Percentiles rank a stretch among this genome's conserved stretches.
Conservation (phyloP, 2,113 vertebrate species). For the Melanerpes formicivorus region DNA sequence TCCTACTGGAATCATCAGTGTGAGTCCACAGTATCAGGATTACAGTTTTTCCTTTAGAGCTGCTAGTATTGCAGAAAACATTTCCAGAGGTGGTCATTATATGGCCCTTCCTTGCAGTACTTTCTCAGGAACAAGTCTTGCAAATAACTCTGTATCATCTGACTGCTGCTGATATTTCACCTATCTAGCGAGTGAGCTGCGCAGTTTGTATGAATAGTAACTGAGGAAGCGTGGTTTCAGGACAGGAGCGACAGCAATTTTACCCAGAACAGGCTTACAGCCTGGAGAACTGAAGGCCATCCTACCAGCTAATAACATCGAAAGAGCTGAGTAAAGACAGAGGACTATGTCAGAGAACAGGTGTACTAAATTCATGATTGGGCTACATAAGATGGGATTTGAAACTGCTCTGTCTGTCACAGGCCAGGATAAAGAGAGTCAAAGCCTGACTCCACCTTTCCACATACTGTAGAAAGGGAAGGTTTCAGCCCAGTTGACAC, state of each 20-base stretch:
- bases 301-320: neutral
- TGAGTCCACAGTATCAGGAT: neutral
- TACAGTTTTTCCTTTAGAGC: neutral
- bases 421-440: neutral
- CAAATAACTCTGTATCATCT: neutral
- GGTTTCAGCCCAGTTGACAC: neutral
- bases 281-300: neutral
- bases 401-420: neutral
- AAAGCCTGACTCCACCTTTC: neutral
- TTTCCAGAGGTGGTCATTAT: neutral
- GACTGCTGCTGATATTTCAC: neutral
- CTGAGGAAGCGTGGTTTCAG: neutral
- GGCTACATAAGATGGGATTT: neutral
- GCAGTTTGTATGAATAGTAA: neutral
- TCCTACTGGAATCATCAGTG: neutral
- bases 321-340: neutral
- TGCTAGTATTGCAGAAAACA: neutral
- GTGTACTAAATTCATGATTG: neutral
- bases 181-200: neutral
- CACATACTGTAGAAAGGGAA: neutral
- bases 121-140: neutral
- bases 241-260: neutral
- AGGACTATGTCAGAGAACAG: neutral
- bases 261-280: neutral
- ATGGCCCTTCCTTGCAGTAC: neutral